These are phyloP conservation scores for Lycophotia porphyrea DNA, from an alignment of 2,888 invertebrate species.

Conservation along the genomic window DNA sequence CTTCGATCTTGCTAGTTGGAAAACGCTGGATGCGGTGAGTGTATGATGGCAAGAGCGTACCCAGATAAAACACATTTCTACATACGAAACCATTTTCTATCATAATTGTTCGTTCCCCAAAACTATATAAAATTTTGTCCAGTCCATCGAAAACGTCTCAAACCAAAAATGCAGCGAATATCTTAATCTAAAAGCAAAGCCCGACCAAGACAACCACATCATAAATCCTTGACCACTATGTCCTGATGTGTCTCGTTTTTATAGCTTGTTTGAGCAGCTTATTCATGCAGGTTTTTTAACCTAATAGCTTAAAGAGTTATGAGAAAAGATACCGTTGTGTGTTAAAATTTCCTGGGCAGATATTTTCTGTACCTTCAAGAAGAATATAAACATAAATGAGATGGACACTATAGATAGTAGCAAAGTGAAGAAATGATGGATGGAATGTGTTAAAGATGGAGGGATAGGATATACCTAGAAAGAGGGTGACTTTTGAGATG, in stretches of 20 bases:
- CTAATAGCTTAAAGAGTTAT: slow-evolving; percentile 18
- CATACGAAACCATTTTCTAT: neutral
- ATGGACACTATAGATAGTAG: neutral
- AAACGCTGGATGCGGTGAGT: neutral
- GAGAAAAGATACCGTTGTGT: slow-evolving; percentile 37
- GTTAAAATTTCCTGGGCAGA: slow-evolving; percentile 38
- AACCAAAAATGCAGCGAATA: slow-evolving; percentile 17
- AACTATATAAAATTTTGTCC: neutral
- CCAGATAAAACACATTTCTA: neutral
- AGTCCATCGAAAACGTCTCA: neutral
- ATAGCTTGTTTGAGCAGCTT: slow-evolving; percentile 48
- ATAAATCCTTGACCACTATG: slow-evolving; percentile 58
- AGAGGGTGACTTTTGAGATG: neutral
- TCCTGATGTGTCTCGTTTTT: slow-evolving; percentile 54
- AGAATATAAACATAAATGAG: neutral
- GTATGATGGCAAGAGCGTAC: neutral
- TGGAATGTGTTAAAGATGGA: neutral
- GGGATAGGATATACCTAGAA: neutral
- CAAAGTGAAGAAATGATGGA: neutral
- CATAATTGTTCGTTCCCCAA: neutral
- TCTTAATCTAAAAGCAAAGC: slow-evolving; percentile 50
- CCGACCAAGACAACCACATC: slow-evolving; percentile 42
- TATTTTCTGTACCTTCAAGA: slow-evolving; percentile 20
- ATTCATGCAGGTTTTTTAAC: slow-evolving; percentile 67
- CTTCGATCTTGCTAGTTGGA: neutral